Evolutionary conservation across 2,888 invertebrate species (phyloP), one percentile per base, ranked within the genome.

Genomic region (Iselma pallidipennis): DNA sequence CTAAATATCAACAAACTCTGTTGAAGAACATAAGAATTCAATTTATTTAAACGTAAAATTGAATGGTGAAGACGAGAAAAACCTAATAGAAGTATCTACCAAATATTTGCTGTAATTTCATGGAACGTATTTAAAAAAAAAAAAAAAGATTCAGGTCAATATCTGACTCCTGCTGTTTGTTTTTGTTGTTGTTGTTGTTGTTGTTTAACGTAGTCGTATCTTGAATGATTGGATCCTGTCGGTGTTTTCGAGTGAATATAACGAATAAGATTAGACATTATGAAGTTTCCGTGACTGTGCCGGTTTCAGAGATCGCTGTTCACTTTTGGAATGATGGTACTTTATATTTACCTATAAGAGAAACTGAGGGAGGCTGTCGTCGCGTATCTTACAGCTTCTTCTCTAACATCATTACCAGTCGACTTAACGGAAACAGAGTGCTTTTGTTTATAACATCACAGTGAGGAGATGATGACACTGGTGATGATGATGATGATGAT

Each of bases 381-480:
- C 19, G 7, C n/a, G 5, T 21, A 21, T 51, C 21, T 16, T 16
- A 50, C 50, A 23, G 14, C 49, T 19, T 26, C 31, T 19, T 31
- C 28, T 14, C 51, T 51, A 51, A 51, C 51, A 51, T 31, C 21
- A 31, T 51, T 51, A 51, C n/a, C 51, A 14, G 16, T 16, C 42
- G 29, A 16, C 51, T 51, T 51, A 51, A 51, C 51, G 26, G 29
- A 25, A 26, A 51, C 25, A 50, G 50, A 50, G 50, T 50, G 50
- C n/a, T 28, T 2, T 26, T 50, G 25, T 50, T 50, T 50, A 28
- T 26, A 50, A 26, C 25, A 50, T 50, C 16, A 29, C 10, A 50
- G 23, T 29, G 50, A 21, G 4, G 25, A 14, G 23, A 6, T 10
- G 50, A 50, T 50, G 21, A 50, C 25, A 28, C 19, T 50, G 50